A percentile compares a stretch with the other conserved stretches of the same genome.
Evolutionary conservation across 2,113 vertebrate species (phyloP).

Genomic region (Epinephelus fuscoguttatus): DNA sequence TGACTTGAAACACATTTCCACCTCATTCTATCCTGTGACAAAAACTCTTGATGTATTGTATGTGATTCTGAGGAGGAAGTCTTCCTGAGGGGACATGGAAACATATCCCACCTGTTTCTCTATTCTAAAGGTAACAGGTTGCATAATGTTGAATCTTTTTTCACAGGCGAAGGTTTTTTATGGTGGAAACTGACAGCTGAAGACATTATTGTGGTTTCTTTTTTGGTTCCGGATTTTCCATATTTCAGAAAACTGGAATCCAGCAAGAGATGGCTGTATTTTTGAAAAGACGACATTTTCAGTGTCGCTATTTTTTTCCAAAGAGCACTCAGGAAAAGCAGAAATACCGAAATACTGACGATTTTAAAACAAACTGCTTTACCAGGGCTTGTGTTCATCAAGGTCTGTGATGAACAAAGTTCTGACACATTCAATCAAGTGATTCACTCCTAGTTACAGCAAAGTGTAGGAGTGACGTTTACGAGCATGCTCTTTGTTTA

Average conservation of each 20-base stretch:
- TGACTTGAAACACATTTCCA: slow-evolving; percentile 51
- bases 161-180: slow-evolving; percentile 11
- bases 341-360: background rate
- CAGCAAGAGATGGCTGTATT: background rate
- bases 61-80: slow-evolving; percentile 27
- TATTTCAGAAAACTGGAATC: slow-evolving; percentile 1
- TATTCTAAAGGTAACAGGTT: slow-evolving; percentile 31
- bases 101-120: slow-evolving; percentile 39
- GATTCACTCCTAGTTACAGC: too few relatives aligned
- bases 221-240: slow-evolving; percentile 10
- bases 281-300: background rate
- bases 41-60: slow-evolving; percentile 53
- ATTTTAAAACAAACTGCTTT: background rate
- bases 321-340: slow-evolving; percentile 8
- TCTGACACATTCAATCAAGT: too few relatives aligned
- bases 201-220: slow-evolving; percentile 1
- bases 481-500: too few relatives aligned
- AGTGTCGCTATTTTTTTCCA: background rate
- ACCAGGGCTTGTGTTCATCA: background rate
- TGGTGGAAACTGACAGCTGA: slow-evolving; percentile 9
- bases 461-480: too few relatives aligned
- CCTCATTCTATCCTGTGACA: slow-evolving; percentile 54
- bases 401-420: too few relatives aligned
- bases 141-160: slow-evolving; percentile 37
- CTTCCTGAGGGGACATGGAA: slow-evolving; percentile 19